phyloP scores from a whole-genome alignment of 2,113 vertebrate genomes.

The Ia io region DNA sequence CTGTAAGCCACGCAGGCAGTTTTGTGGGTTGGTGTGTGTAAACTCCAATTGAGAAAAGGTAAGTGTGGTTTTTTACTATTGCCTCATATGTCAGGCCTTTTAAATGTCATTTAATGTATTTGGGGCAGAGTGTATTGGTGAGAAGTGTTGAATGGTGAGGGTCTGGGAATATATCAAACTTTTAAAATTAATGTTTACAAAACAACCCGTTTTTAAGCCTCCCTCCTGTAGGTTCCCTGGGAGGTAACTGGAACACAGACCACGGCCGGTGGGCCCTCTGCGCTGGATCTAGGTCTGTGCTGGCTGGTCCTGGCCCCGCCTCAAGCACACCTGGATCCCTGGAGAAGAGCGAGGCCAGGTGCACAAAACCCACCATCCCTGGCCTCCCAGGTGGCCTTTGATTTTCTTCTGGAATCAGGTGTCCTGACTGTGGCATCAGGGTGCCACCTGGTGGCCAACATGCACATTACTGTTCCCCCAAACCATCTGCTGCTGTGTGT shows the following conservation, averaged over 20 bases:
- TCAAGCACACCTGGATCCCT: not conserved
- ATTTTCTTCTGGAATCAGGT: not conserved
- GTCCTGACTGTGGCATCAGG: not conserved
- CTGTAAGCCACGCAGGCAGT: rapidly evolving
- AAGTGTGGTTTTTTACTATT: not conserved
- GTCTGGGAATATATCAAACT: not conserved
- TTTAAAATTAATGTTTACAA: not conserved
- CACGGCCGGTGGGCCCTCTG: too few relatives aligned
- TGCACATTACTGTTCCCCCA: not conserved
- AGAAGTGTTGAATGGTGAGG: not conserved
- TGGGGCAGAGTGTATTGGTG: not conserved
- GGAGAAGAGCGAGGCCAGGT: not conserved
- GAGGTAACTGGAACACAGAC: not conserved
- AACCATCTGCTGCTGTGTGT: not conserved
- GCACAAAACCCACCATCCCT: rapidly evolving
- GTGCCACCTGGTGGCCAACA: conserved; percentile 43
- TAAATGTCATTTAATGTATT: not conserved
- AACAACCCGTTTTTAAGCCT: not conserved
- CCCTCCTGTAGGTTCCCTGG: not conserved
- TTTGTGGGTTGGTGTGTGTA: not conserved
- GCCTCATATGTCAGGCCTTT: not conserved
- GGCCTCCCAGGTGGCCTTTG: rapidly evolving
- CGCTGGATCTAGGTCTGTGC: not conserved
- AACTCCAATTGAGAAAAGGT: not conserved
- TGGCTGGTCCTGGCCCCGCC: not conserved